Evolutionary conservation across 2,113 vertebrate species (phyloP).

Genomic region (Eurypyga helias): DNA sequence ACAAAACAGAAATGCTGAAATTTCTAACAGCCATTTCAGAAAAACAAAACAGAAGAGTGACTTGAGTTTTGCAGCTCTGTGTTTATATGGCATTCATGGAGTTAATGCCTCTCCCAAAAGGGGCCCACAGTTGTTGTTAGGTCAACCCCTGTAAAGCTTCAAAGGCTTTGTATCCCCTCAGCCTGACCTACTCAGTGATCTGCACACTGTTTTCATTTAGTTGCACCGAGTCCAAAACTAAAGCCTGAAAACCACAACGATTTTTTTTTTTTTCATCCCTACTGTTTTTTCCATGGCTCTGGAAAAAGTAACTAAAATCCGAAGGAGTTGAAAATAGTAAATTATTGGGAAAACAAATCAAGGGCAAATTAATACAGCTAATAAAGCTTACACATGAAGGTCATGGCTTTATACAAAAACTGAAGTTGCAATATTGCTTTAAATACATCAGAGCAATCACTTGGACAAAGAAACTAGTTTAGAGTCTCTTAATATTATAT

Average conservation of each 20-base stretch:
- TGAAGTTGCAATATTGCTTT: background rate
- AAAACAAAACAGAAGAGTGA: background rate
- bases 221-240: conserved; percentile 70
- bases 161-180: conserved; percentile 81
- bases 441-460: background rate
- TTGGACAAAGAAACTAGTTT: background rate
- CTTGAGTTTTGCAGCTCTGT: background rate
- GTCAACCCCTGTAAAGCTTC: conserved; percentile 91
- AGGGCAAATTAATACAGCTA: background rate
- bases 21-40: background rate
- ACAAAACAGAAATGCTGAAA: background rate
- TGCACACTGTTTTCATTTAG: conserved; percentile 81
- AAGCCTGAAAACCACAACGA: conserved; percentile 76
- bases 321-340: conserved; percentile 42
- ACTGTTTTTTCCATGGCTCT: conserved; percentile 69
- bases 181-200: conserved; percentile 79
- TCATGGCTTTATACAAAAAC: background rate
- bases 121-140: conserved; percentile 84
- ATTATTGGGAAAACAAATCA: conserved; percentile 19
- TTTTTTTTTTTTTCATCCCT: conserved; percentile 18
- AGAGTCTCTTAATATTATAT: background rate
- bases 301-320: conserved; percentile 65
- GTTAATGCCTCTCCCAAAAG: conserved; percentile 77
- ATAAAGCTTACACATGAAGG: background rate
- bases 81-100: conserved; percentile 70